Evolutionary conservation across 1,140 invertebrate species (phyloP).

Genomic region (Bursaphelenchus mucronatus): DNA sequence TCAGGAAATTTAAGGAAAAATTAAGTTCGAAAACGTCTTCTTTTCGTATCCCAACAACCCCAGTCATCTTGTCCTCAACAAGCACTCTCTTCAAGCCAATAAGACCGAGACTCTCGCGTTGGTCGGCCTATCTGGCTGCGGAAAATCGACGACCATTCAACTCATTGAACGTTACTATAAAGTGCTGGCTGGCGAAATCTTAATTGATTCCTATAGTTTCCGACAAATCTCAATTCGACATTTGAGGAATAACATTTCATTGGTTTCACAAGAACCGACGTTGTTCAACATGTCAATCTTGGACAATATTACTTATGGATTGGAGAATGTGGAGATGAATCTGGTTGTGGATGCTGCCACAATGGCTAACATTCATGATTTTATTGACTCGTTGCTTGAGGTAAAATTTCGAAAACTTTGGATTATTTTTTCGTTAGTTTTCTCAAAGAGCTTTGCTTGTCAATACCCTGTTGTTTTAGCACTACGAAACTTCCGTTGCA

Average conservation of each 20-base stretch:
- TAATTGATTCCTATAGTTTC: constrained; percentile 42
- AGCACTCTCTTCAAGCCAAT: constrained; percentile 76
- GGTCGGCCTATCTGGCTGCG: constrained; percentile 67
- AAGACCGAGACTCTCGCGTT: constrained; percentile 84
- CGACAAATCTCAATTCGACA: constrained; percentile 43
- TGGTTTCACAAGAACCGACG: constrained; percentile 74
- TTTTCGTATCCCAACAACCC: constrained; percentile 63
- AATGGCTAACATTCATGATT: constrained; percentile 74
- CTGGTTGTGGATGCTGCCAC: constrained; percentile 66
- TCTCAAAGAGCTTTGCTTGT: constrained; percentile 1
- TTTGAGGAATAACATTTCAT: constrained; percentile 70
- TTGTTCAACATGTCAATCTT: constrained; percentile 73
- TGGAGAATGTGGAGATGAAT: constrained; percentile 43
- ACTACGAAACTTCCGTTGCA: not conserved
- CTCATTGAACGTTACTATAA: constrained; percentile 64
- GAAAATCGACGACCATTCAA: constrained; percentile 63
- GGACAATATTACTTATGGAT: constrained; percentile 49
- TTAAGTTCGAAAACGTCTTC: constrained; percentile 61
- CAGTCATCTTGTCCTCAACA: constrained; percentile 68
- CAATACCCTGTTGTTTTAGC: not conserved
- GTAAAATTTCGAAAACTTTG: too few species aligned
- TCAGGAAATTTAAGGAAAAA: constrained; percentile 58
- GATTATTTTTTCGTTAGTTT: too few species aligned
- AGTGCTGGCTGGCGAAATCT: constrained; percentile 50
- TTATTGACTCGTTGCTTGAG: constrained; percentile 69